phyloP scores from a whole-genome alignment of 1,140 invertebrate species.

The Eumaeus atala region DNA sequence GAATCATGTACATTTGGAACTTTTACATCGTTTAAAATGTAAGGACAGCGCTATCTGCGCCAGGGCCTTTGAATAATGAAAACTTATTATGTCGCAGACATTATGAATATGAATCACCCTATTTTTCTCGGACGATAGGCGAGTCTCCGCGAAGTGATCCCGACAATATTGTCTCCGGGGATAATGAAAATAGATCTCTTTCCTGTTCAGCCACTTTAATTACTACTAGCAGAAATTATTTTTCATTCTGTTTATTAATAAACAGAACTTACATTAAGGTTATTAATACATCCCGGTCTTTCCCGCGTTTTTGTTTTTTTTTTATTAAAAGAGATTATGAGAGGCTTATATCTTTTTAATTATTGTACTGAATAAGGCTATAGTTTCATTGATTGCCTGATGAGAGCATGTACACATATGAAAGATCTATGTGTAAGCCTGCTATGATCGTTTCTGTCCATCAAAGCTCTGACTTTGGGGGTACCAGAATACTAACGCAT shows the following conservation, averaged over 20 bases:
- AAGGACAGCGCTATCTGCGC: slow-evolving; percentile 11
- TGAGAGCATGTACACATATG: too few relatives aligned
- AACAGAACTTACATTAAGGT: slow-evolving; percentile 16
- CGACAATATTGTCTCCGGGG: slow-evolving; percentile 31
- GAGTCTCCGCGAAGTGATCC: slow-evolving; percentile 29
- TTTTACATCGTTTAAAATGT: background rate
- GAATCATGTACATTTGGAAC: too few relatives aligned
- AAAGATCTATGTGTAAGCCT: too few relatives aligned
- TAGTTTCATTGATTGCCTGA: too few relatives aligned
- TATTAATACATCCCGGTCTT: slow-evolving; percentile 7
- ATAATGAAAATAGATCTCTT: slow-evolving; percentile 41
- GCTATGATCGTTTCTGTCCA: too few relatives aligned
- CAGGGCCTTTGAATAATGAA: slow-evolving; percentile 38
- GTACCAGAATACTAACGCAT: too few relatives aligned
- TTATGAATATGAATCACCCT: slow-evolving; percentile 45
- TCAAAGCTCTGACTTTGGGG: too few relatives aligned
- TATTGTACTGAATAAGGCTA: too few relatives aligned
- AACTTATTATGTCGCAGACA: slow-evolving; percentile 40
- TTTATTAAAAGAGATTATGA: too few relatives aligned
- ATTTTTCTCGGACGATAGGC: slow-evolving; percentile 36
- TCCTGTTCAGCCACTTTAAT: slow-evolving; percentile 33
- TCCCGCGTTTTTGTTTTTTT: too few relatives aligned
- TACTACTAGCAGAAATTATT: slow-evolving; percentile 24
- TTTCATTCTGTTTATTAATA: slow-evolving; percentile 16
- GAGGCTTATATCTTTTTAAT: too few relatives aligned